Percentiles rank a stretch among this genome's conserved stretches.
Conservation (phyloP, 2,797 vertebrate genomes). For the Enteromius radiatus region DNA sequence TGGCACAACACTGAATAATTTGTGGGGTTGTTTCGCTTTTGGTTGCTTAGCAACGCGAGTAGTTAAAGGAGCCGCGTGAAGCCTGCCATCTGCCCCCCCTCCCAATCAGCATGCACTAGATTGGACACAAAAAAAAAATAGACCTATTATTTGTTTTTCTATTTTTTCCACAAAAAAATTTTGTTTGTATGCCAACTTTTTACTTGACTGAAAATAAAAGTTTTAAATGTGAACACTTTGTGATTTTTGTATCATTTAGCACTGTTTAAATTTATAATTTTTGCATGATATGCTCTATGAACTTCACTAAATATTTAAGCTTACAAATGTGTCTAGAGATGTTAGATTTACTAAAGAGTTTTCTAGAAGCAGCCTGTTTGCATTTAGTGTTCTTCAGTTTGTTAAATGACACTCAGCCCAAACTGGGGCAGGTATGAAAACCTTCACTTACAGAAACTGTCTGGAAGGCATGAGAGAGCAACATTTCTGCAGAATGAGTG, state of each 20-base stretch:
- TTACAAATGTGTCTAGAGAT: background rate
- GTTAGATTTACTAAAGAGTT: background rate
- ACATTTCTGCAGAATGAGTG: background rate
- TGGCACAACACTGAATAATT: slow-evolving; percentile 1
- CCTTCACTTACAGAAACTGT: background rate
- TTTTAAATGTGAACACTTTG: slow-evolving; percentile 77
- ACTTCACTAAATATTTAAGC: background rate
- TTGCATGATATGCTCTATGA: background rate
- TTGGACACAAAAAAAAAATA: background rate
- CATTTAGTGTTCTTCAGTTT: background rate
- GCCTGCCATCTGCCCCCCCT: slow-evolving; percentile 1
- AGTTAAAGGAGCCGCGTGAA: slow-evolving; percentile 7
- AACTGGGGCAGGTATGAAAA: background rate
- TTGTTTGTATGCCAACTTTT: slow-evolving; percentile 55
- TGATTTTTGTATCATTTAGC: slow-evolving; percentile 76
- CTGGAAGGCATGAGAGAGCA: slow-evolving; percentile 6
- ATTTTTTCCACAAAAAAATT: background rate
- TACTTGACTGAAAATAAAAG: slow-evolving; percentile 74
- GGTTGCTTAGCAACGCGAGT: slow-evolving; percentile 25
- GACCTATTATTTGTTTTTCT: slow-evolving; percentile 50
- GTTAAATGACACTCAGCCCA: background rate
- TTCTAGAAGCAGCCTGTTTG: background rate
- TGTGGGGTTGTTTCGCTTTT: slow-evolving; percentile 13
- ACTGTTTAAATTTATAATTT: background rate
- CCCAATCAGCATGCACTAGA: slow-evolving; percentile 9